phyloP scores from a whole-genome alignment of 2,113 vertebrate genomes.

The Cephalophus harveyi region DNA sequence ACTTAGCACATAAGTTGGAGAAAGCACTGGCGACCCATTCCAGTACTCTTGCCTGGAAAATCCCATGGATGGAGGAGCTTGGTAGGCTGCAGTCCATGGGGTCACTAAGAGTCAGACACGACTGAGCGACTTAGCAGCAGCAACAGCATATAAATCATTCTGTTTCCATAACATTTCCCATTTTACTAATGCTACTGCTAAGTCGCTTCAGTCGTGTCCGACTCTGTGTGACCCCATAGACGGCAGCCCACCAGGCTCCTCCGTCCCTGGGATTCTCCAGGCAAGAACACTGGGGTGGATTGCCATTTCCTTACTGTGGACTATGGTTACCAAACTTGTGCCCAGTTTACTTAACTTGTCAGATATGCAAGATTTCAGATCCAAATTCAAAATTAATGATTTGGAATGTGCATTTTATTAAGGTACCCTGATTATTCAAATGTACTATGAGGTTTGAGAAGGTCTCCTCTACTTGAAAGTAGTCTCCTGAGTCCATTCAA shows the following conservation, averaged over 20 bases:
- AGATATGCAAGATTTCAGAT: neutral
- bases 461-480: neutral
- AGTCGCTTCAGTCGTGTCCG: too few relatives aligned
- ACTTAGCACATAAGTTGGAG: neutral
- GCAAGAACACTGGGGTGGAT: too few relatives aligned
- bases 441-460: neutral
- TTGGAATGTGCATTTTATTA: neutral
- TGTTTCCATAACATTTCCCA: neutral
- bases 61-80: too few relatives aligned
- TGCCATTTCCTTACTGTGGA: neutral
- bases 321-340: neutral
- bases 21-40: too few relatives aligned
- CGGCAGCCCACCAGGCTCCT: too few relatives aligned
- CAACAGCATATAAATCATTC: neutral
- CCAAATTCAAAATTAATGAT: neutral
- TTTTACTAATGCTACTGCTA: neutral
- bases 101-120: fast-evolving
- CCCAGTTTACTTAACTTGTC: neutral
- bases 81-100: too few relatives aligned
- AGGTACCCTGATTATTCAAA: neutral
- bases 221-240: too few relatives aligned
- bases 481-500: neutral
- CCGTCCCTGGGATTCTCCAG: too few relatives aligned
- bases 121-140: too few relatives aligned
- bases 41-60: too few relatives aligned